Conservation (phyloP, 2,113 vertebrate genomes). For the rat (Rattus norvegicus) region DNA sequence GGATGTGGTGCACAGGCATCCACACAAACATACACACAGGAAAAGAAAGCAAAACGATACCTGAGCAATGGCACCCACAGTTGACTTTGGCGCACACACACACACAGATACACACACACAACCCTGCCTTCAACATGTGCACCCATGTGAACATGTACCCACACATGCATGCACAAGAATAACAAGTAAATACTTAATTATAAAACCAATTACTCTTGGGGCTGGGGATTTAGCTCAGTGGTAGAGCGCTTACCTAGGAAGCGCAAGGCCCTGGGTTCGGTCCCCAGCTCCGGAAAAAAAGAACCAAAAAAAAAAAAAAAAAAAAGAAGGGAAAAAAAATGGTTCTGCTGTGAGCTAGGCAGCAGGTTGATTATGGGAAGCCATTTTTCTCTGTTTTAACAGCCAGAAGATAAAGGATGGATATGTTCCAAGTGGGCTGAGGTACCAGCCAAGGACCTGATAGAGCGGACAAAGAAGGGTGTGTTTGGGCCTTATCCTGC, state of each 20-base stretch:
- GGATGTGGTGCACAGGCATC: neutral
- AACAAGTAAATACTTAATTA: neutral
- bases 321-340: neutral
- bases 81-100: neutral
- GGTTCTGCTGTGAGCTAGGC: neutral
- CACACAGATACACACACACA: neutral
- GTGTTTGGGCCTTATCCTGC: neutral
- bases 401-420: neutral
- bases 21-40: too few species aligned
- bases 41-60: too few species aligned
- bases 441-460: fast-evolving
- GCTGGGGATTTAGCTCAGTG: too few species aligned
- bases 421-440: neutral
- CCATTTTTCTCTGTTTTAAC: neutral
- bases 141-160: neutral
- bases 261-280: too few species aligned
- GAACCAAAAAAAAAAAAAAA: too few species aligned
- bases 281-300: too few species aligned
- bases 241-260: too few species aligned
- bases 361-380: neutral
- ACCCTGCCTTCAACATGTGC: neutral
- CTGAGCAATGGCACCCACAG: neutral
- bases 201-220: too few species aligned
- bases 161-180: neutral
- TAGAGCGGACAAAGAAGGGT: neutral